Evolutionary conservation across 2,113 vertebrate genomes (phyloP).

Genomic region (Eulemur macaco): DNA sequence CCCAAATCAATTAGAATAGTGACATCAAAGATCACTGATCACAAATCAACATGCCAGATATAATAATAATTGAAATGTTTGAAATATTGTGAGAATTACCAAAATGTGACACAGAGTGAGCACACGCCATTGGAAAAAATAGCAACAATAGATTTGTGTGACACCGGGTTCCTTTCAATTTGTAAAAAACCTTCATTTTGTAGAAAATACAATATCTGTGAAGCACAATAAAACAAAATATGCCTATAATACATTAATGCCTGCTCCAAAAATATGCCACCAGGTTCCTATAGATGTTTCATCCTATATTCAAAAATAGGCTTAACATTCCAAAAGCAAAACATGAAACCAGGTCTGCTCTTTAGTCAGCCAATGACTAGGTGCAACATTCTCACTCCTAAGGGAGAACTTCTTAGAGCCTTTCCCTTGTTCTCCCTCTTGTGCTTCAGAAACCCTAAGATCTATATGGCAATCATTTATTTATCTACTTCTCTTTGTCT

Average conservation of each 20-base stretch:
- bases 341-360: neutral
- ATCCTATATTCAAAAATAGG: neutral
- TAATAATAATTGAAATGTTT: neutral
- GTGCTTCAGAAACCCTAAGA: neutral
- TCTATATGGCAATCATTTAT: neutral
- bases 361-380: neutral
- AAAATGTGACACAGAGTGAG: neutral
- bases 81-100: neutral
- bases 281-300: neutral
- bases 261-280: neutral
- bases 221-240: neutral
- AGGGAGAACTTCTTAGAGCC: neutral
- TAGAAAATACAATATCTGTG: neutral
- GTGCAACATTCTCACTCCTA: neutral
- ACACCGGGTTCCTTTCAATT: neutral
- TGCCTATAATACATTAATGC: neutral
- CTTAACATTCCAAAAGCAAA: neutral
- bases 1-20: neutral
- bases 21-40: neutral
- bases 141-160: neutral
- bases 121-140: neutral
- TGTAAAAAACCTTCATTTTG: neutral
- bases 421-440: neutral
- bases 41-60: neutral
- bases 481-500: neutral